Evolutionary conservation across 2,113 vertebrate species (phyloP).

Genomic region (Oncorhynchus keta): DNA sequence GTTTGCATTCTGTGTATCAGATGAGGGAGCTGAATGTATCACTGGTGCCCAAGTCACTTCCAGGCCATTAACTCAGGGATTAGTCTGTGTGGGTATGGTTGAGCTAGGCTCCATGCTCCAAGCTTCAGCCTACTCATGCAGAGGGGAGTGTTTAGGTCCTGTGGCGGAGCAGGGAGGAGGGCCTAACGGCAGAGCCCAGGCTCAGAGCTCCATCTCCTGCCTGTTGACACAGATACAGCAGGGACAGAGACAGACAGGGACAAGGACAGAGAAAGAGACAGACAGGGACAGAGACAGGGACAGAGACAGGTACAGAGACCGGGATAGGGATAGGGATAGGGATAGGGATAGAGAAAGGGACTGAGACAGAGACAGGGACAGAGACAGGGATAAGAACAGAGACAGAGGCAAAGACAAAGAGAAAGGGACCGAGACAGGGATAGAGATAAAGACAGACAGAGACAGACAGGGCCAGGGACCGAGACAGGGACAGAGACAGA

Average conservation of each 20-base stretch:
- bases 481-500: too few relatives aligned
- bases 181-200: constrained; percentile 15
- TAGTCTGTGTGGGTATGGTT: constrained; percentile 13
- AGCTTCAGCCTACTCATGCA: constrained; percentile 29
- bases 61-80: constrained; percentile 44
- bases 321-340: not conserved
- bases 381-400: too few relatives aligned
- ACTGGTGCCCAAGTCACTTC: constrained; percentile 19
- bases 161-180: constrained; percentile 12
- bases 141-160: constrained; percentile 35
- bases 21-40: not conserved
- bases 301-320: constrained; percentile 15
- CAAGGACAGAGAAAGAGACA: constrained; percentile 7
- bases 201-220: constrained; percentile 15
- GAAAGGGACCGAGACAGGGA: too few relatives aligned
- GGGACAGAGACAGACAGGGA: not conserved
- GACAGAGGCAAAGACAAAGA: too few relatives aligned
- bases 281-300: not conserved
- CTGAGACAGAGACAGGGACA: not conserved
- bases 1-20: not conserved
- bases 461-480: too few relatives aligned
- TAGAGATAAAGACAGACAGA: too few relatives aligned
- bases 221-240: constrained; percentile 25
- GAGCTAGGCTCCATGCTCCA: constrained; percentile 27
- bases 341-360: not conserved